A percentile compares a stretch with the other conserved stretches of the same genome.
Evolutionary conservation across 2,797 vertebrate species (phyloP).

Genomic region (Anolis apletophallus): DNA sequence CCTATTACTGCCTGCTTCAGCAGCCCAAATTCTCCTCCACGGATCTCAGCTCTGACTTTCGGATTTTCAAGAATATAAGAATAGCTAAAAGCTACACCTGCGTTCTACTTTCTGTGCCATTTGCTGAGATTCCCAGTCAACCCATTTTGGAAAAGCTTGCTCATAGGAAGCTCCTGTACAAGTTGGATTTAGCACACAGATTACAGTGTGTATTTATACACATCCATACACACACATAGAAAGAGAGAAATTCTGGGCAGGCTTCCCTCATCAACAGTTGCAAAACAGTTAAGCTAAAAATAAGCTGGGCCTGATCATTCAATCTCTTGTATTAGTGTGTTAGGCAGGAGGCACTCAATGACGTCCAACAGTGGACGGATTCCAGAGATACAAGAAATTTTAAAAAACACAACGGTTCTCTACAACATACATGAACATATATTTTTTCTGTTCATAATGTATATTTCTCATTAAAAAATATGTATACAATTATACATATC

Average conservation of each 20-base stretch:
- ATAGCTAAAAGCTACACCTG: neutral
- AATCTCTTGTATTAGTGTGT: constrained; percentile 62
- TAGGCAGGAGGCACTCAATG: constrained; percentile 42
- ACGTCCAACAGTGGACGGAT: constrained; percentile 40
- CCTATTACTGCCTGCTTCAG: neutral
- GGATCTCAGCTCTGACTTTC: neutral
- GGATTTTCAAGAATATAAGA: neutral
- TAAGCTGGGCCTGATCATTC: constrained; percentile 60
- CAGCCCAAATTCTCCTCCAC: neutral
- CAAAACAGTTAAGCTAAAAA: constrained; percentile 74
- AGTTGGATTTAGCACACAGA: constrained; percentile 39
- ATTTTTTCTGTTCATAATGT: neutral
- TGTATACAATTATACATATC: neutral
- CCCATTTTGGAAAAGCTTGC: neutral
- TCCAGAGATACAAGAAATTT: constrained; percentile 51
- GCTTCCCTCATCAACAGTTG: constrained; percentile 65
- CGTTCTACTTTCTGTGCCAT: neutral
- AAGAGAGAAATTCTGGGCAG: constrained; percentile 65
- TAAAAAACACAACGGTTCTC: constrained; percentile 8
- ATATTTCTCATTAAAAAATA: neutral
- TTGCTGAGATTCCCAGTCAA: neutral
- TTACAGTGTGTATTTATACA: constrained; percentile 48
- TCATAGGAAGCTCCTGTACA: constrained; percentile 44
- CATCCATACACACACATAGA: neutral
- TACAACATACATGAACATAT: neutral